Evolutionary conservation across 2,113 vertebrate species (phyloP).

Genomic region (Sakesphorus luctuosus): DNA sequence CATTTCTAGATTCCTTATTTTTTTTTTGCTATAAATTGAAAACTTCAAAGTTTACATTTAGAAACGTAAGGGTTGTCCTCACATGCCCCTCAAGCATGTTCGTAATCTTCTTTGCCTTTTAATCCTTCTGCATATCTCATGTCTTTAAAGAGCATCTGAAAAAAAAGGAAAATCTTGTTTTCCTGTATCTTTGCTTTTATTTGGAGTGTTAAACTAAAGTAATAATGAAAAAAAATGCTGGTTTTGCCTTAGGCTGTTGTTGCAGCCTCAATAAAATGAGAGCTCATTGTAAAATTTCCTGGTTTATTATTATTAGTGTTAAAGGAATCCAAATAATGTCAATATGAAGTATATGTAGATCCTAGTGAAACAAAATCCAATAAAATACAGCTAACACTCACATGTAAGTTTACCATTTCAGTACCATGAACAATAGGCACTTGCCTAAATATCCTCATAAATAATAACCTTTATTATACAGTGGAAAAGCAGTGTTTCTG

Average conservation of each 20-base stretch:
- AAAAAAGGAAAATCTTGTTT: neutral
- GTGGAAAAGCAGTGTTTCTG: neutral
- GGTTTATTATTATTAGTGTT: neutral
- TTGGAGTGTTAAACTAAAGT: neutral
- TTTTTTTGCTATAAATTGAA: neutral
- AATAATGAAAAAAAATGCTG: constrained; percentile 20
- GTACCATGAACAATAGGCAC: neutral
- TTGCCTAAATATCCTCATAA: neutral
- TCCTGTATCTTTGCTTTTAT: neutral
- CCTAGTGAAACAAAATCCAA: neutral
- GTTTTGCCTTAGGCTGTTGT: constrained; percentile 7
- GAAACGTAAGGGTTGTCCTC: neutral
- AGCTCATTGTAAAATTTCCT: constrained; percentile 33
- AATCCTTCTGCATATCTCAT: neutral
- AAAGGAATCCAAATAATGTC: neutral
- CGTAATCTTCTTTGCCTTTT: neutral
- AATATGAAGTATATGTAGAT: neutral
- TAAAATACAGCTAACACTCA: neutral
- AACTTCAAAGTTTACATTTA: neutral
- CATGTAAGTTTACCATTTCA: neutral
- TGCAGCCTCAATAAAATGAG: neutral
- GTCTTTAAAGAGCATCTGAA: neutral
- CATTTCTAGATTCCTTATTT: neutral
- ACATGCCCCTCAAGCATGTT: neutral
- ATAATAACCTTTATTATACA: neutral